Evolutionary conservation across 2,888 invertebrate genomes (phyloP).

Genomic region (Nebria brevicollis): DNA sequence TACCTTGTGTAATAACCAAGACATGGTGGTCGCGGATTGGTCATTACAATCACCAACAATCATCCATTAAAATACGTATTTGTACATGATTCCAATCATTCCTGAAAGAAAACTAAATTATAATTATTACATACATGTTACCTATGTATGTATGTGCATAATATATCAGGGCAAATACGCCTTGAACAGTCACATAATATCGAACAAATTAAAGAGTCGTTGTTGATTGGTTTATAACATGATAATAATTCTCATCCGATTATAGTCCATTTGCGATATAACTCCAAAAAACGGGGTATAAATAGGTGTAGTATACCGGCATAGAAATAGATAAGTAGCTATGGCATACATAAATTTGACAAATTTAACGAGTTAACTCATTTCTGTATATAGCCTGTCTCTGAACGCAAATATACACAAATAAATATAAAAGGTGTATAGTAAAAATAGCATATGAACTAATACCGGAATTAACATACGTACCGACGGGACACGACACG

Average conservation of each 20-base stretch:
- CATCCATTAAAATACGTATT: background rate
- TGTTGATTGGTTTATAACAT: too few species aligned
- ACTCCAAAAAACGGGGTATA: background rate
- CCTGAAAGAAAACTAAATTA: background rate
- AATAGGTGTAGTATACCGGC: background rate
- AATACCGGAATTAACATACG: constrained; percentile 28
- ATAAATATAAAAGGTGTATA: constrained; percentile 7
- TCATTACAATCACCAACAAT: background rate
- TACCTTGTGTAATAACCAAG: background rate
- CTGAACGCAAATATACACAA: constrained; percentile 15
- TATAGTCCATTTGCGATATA: too few species aligned
- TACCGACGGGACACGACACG: background rate
- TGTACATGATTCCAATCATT: background rate
- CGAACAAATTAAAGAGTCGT: too few species aligned
- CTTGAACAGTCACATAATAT: too few species aligned
- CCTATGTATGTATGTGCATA: too few species aligned
- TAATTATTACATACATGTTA: too few species aligned
- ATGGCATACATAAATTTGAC: background rate
- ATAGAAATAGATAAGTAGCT: background rate
- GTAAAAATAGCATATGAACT: constrained; percentile 33
- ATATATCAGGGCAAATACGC: too few species aligned
- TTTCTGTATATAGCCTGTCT: constrained; percentile 25
- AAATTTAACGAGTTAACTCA: constrained; percentile 13
- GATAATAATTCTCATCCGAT: too few species aligned
- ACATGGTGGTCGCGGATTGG: background rate